Percentiles rank a stretch among this genome's conserved stretches.
phyloP scores from a whole-genome alignment of 1,140 invertebrate genomes.

The Drosophila pseudoobscura region DNA sequence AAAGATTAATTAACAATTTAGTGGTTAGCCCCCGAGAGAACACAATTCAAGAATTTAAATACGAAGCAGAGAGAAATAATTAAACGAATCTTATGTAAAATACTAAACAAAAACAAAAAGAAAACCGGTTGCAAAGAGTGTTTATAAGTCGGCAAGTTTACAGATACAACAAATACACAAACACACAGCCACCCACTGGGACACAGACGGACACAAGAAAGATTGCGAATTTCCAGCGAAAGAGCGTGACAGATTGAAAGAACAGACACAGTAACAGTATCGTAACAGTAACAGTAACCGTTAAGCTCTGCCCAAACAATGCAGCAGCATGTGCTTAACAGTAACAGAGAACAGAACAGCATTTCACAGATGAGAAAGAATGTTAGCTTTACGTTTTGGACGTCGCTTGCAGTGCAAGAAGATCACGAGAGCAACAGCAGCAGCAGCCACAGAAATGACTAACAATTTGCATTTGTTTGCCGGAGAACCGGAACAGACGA shows the following conservation, averaged over 20 bases:
- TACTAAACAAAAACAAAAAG: slow-evolving; percentile 32
- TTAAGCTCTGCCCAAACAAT: slow-evolving; percentile 1
- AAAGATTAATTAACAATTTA: slow-evolving; percentile 43
- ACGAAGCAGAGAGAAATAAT: slow-evolving; percentile 39
- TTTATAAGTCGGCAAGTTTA: slow-evolving; percentile 39
- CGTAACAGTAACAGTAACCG: slow-evolving; percentile 1
- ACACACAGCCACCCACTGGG: slow-evolving; percentile 2
- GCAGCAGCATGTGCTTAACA: too few relatives aligned
- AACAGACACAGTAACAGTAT: slow-evolving; percentile 10
- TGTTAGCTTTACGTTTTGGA: slow-evolving; percentile 7
- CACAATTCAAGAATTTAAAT: slow-evolving; percentile 45
- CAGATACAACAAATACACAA: slow-evolving; percentile 3
- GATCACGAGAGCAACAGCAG: not conserved
- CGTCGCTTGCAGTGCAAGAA: slow-evolving; percentile 17
- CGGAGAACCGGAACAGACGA: slow-evolving; percentile 20
- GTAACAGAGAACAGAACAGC: too few relatives aligned
- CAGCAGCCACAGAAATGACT: not conserved
- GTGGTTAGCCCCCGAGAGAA: slow-evolving; percentile 40
- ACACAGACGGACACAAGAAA: slow-evolving; percentile 4
- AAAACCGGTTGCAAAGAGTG: not conserved
- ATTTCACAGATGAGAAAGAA: too few relatives aligned
- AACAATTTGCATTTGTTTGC: slow-evolving; percentile 44
- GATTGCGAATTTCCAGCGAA: not conserved
- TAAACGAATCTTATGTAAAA: slow-evolving; percentile 50
- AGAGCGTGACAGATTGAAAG: too few relatives aligned